phyloP scores from a whole-genome alignment of 2,888 invertebrate species.

The Formica aserva region DNA sequence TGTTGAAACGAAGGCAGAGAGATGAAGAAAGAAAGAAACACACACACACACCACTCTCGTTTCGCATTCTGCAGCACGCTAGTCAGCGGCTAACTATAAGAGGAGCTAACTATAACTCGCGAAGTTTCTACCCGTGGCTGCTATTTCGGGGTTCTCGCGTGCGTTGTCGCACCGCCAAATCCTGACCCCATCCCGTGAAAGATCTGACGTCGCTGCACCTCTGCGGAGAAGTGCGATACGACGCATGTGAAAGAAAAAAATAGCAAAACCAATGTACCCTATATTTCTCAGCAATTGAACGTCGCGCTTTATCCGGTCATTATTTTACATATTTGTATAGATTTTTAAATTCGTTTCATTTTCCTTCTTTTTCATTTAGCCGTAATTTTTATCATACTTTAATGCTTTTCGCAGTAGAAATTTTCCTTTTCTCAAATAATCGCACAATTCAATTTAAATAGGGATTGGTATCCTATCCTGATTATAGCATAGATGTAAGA shows the following conservation, averaged over 20 bases:
- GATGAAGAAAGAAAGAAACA: conserved; percentile 54
- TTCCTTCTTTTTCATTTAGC: neutral
- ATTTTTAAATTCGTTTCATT: neutral
- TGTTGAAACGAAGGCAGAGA: conserved; percentile 34
- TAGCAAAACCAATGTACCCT: neutral
- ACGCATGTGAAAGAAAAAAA: neutral
- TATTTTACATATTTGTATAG: neutral
- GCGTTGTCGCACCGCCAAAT: conserved; percentile 79
- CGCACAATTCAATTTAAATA: neutral
- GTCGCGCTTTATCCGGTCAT: neutral
- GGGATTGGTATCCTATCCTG: neutral
- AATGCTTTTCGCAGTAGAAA: neutral
- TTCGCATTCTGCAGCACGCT: conserved; percentile 80
- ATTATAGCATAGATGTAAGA: neutral
- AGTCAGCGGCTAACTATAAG: conserved; percentile 83
- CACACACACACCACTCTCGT: conserved; percentile 57
- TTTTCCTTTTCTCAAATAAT: neutral
- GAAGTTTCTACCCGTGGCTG: conserved; percentile 74
- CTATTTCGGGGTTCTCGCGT: conserved; percentile 73
- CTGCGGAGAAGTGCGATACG: neutral
- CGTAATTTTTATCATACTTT: neutral
- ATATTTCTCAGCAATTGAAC: neutral
- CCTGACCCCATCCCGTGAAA: conserved; percentile 48
- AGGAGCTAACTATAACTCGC: conserved; percentile 79
- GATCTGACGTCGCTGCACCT: conserved; percentile 4